Evolutionary conservation across 1,140 invertebrate genomes (phyloP), one percentile per base, ranked within the genome.

Genomic region (Sarcophaga bullata): DNA sequence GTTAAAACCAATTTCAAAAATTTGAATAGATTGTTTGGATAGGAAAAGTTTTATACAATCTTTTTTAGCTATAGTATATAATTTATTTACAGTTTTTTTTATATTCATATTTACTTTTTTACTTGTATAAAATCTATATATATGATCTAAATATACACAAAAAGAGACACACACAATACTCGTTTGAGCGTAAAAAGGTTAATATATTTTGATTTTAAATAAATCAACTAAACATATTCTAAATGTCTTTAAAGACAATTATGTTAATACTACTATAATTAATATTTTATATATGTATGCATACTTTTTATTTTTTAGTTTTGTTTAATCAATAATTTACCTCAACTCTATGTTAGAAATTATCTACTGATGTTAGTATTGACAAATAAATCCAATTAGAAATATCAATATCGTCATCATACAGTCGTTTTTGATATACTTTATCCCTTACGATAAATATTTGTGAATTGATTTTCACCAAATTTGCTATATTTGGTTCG

Each of bases 161-260:
- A 37, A 76, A 76, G 49, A 76, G 73, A 81, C 50, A 81, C 80
- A 81, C 54, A 81, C 62, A 54, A n/a, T n/a, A n/a, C n/a, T n/a
- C 80, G 54, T 46, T 81, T 81, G 80, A 72, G 80, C 80, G 80
- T 54, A 81, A 81, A 81, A 81, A 48, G 80, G 52, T 81, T 68
- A 81, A 81, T 81, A 68, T 72, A 37, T 81, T n/a, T n/a, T 17
- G 13, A 37, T 37, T 58, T 58, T 58, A 58, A 58, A 58, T 58
- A 58, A 58, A n/a, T 58, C 1, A 37, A 37, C 13, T 58, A 58
- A 58, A 15, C 1, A 58, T n/a, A 58, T n/a, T 68, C 8, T 68
- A 68, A 52, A 52, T 68, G 11, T 58, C n/a, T 13, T 13, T 58
- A 58, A n/a, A 58, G 52, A 58, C 5, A 58, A 58, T 58, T 58